Base-by-base conservation (phyloP, 64 coral and sea anemone species). In the Montipora capricornis region DNA sequence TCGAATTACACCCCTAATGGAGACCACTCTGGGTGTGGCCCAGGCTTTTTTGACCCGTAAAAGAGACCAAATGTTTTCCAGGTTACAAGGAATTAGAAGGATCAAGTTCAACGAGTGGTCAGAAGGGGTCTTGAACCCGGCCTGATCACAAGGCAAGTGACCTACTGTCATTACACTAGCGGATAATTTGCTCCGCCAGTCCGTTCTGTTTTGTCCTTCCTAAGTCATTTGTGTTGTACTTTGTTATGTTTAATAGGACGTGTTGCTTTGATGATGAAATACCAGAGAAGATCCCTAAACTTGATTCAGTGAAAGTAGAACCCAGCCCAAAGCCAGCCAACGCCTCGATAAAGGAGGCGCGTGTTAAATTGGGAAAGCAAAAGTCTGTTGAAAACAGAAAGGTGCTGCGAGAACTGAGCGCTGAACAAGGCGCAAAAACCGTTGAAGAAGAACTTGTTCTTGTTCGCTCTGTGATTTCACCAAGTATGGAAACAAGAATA, bases 311-410 rank as follows among this genome's bases (percentile, higher is more conserved):
- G 7, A 67, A 69, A 44, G 24, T 47, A 37, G 58, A 69, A 20
- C 20, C 4, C 29, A 14, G 80, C 11, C 20, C 37, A 2, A 6
- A 53, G 12, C 24, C 57, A 5, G 20, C 60, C 9, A 22, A 61
- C 20, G 22, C 59, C 19, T 44, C 62, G 7, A 66, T 69, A 13
- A 84, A 84, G 45, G 81, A 84, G n/a, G 81, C 61, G 1, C 81
- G 62, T 3, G 47, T 84, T 16, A 84, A 69, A 12, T 17, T 69
- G 6, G 81, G 81, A 26, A 84, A 69, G 15, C 59, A 16, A n/a
- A 84, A 84, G 61, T 84, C 81, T 17, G 13, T 20, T 13, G 81
- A 84, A 64, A 84, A 84, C 15, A 45, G 45, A 6, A 84, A 84
- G 17, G 81, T 84, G 19, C 61, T 84, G 2, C 66, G 15, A 16